Conservation (phyloP, 2,888 invertebrate species). For the Ichneumoninae sp. region DNA sequence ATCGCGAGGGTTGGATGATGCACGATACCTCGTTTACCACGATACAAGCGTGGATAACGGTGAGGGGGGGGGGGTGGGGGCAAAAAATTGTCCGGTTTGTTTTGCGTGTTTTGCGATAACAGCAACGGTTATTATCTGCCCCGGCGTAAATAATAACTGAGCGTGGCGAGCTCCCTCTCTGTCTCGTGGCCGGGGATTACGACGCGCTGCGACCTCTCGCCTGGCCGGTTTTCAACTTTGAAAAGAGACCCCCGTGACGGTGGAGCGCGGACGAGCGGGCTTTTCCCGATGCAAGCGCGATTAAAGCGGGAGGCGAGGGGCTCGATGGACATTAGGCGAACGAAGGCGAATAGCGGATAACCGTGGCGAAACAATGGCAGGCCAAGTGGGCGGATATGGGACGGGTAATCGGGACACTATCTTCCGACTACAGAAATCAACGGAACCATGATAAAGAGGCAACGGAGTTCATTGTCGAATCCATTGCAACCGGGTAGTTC, state of each 20-base stretch:
- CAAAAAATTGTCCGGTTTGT: constrained; percentile 27
- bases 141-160: constrained; percentile 32
- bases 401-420: background rate
- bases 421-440: background rate
- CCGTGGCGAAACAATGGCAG: background rate
- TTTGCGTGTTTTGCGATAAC: constrained; percentile 33
- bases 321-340: constrained; percentile 3
- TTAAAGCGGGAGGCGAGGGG: background rate
- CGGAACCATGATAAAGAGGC: background rate
- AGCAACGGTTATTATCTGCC: constrained; percentile 19
- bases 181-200: background rate
- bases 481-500: background rate
- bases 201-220: background rate
- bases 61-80: background rate
- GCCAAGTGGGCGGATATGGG: background rate
- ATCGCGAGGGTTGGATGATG: background rate
- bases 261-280: background rate
- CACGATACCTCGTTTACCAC: constrained; percentile 5
- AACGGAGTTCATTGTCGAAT: background rate
- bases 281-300: background rate
- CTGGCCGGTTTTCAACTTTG: background rate
- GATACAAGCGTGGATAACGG: constrained; percentile 31
- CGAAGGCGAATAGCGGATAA: background rate
- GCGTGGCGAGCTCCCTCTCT: background rate
- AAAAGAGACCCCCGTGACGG: background rate